phyloP scores from a whole-genome alignment of 2,113 vertebrate genomes.

The Notarius lentiginosus region DNA sequence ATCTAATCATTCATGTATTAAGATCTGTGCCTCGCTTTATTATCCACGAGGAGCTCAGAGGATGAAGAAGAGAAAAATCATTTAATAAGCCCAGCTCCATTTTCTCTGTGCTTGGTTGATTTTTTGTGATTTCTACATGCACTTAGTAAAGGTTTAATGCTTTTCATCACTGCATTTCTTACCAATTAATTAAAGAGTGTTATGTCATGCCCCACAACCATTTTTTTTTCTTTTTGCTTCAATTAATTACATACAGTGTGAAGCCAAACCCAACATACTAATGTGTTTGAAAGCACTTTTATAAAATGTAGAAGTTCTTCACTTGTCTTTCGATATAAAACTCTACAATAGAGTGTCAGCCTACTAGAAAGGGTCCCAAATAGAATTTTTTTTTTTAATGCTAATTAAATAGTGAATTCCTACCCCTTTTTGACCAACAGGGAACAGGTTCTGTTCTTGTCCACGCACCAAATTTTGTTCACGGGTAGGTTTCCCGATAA shows the following conservation, averaged over 20 bases:
- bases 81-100: background rate
- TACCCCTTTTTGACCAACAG: no score
- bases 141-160: background rate
- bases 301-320: no score
- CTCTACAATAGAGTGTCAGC: no score
- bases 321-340: no score
- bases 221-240: background rate
- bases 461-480: no score
- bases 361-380: background rate
- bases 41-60: no score
- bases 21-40: no score
- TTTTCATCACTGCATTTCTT: background rate
- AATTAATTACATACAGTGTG: background rate
- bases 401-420: background rate
- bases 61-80: background rate
- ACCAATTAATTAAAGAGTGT: background rate
- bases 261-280: background rate
- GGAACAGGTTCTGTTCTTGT: no score
- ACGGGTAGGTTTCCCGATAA: no score
- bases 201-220: background rate
- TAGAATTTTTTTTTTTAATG: background rate
- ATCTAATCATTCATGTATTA: background rate
- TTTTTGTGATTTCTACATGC: background rate
- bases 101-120: background rate
- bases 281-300: background rate